Base-by-base conservation (phyloP, 2,888 invertebrate genomes). In the Agrotis exclamationis region DNA sequence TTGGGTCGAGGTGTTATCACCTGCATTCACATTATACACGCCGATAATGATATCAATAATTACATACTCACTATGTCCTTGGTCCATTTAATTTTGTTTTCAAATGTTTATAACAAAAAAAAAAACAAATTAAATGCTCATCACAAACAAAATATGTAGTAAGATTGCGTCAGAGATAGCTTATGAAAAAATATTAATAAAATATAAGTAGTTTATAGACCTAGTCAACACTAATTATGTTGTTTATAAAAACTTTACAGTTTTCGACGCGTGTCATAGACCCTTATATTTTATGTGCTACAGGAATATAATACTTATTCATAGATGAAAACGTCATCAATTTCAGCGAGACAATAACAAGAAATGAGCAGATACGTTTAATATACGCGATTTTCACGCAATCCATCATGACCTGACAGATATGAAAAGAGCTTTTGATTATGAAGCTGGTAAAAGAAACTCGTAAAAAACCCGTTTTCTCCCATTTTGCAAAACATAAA, bases 1-100 rank as follows among this genome's bases (percentile, higher is more conserved):
- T 88, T 83, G 74, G 91, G 91, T 88, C 91, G 80, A 85, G 80
- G 63, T 65, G 72, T 78, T 86, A 86, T 85, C 84, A 87, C 86
- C 83, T 87, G 84, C 87, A 82, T 79, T 79, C 82, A 82, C 82
- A 84, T 79, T 76, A 68, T 79, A 83, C 79, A 76, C 65, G 51
- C 62, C 82, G 87, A 89, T 88, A 86, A 82, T 79, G 80, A 70
- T 86, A 87, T 85, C 85, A 78, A 83, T 86, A 87, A 87, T 88
- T 84, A 87, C 75, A 75, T 75, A 76, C 71, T 80, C 70, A 63
- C 75, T 70, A 70, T 53, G 82, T 70, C 88, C 90, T 89, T 88
- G 88, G 76, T 87, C 86, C 81, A 84, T 86, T 84, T 84, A 76
- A 73, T 75, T 66, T 64, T 58, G 54, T 51, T 67, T 74, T 66